Base-by-base conservation (phyloP, 2,888 invertebrate genomes). In the Heliconius charithonia region DNA sequence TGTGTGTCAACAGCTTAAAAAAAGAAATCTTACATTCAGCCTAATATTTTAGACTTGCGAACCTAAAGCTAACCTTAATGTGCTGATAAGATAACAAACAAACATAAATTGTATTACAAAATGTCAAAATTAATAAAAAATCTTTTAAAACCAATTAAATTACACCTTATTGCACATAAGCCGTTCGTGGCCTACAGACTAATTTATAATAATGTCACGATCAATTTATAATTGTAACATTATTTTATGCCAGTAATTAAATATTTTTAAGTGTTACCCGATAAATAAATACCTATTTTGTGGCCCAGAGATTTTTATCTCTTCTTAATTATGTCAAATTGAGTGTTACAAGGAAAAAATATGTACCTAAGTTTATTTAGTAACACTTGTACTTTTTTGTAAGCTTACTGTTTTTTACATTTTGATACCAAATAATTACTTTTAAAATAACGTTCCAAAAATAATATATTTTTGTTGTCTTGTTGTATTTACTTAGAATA, bases 191-290 rank as follows among this genome's bases (percentile, higher is more conserved):
- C 41, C 41, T 41, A n/a, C 67, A 41, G 41, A 41, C 41, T 41
- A 22, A 69, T 69, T 41, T 41, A 67, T 22, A n/a, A 45, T 66
- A 66, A 66, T 22, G 32, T 32, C 3, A 66, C n/a, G 37, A n/a
- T 69, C 10, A 69, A 7, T 45, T 69, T 69, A 69, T 45, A 45
- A 25, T 69, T 41, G 41, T 41, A n/a, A 13, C n/a, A 69, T 25
- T 25, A 41, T 41, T 41, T 69, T 45, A 69, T 69, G 1, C n/a
- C 59, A 32, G 56, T 78, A 75, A 80, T 66, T 51, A 75, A 63
- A 41, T 63, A 62, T 41, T 41, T 29, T n/a, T 25, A 62, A 71
- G 51, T 51, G 9, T 51, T 51, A 22, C 22, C 22, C 7, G 19
- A 51, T 51, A 41, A 13, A 37, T 70, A 56, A 51, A 71, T 29